Conservation (phyloP, 2,797 vertebrate genomes). For the Xenops minutus region DNA sequence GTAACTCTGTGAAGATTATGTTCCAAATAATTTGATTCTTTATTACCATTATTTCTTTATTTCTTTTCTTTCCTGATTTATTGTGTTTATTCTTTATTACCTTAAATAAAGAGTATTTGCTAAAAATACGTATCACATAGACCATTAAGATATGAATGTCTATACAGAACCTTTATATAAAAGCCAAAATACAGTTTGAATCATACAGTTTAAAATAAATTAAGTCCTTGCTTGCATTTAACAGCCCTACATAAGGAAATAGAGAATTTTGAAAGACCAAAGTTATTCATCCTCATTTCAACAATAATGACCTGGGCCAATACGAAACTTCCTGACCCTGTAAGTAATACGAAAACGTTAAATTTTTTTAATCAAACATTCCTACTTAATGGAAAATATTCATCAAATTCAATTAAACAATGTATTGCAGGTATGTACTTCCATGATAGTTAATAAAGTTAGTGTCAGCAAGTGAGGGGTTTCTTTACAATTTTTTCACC, state of each 20-base stretch:
- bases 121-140: neutral
- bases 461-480: accelerated
- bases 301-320: slow-evolving; percentile 91
- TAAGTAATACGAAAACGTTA: slow-evolving; percentile 64
- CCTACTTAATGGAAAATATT: neutral
- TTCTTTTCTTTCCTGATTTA: neutral
- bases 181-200: neutral
- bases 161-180: neutral
- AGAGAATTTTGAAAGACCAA: slow-evolving; percentile 76
- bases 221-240: neutral
- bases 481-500: neutral
- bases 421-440: neutral
- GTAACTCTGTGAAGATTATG: neutral
- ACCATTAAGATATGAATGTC: neutral
- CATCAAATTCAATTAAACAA: neutral
- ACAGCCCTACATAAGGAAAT: slow-evolving; percentile 82
- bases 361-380: neutral
- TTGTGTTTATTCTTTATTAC: neutral
- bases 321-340: slow-evolving; percentile 80
- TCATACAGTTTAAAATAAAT: neutral
- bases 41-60: neutral
- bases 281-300: slow-evolving; percentile 90
- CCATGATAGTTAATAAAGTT: neutral
- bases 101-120: neutral
- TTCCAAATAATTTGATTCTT: neutral